phyloP scores from a whole-genome alignment of 92 coral and sea anemone species.

The Heliopora coerulea region DNA sequence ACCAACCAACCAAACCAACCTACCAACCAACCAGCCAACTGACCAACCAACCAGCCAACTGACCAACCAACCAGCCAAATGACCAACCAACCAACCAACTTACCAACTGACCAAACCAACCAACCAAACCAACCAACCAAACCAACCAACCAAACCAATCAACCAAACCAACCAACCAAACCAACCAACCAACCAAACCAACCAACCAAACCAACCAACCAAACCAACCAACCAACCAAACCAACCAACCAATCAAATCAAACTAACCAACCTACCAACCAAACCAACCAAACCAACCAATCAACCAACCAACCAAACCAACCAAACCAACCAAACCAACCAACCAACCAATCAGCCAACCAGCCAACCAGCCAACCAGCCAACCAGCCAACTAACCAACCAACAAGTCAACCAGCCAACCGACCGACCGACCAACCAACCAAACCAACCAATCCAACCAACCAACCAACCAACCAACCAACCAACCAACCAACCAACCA shows the following conservation, averaged over 20 bases:
- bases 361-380: background rate
- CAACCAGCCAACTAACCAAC: background rate
- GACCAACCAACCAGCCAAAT: background rate
- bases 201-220: background rate
- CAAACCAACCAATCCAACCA: background rate
- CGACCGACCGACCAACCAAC: background rate
- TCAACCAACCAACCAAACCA: constrained; percentile 40
- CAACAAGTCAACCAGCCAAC: background rate
- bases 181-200: background rate
- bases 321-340: background rate
- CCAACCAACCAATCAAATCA: background rate
- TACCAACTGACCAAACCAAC: background rate
- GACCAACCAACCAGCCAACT: background rate
- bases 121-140: background rate
- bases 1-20: background rate
- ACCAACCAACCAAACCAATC: background rate
- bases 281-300: too few species aligned
- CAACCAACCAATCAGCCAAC: background rate
- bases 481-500: background rate
- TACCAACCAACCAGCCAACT: background rate
- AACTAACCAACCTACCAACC: background rate
- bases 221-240: too few species aligned
- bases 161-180: constrained; percentile 7
- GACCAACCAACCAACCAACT: background rate
- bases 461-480: constrained; percentile 38